Evolutionary conservation across 2,113 vertebrate species (phyloP).

Genomic region (Amphiprion percula): DNA sequence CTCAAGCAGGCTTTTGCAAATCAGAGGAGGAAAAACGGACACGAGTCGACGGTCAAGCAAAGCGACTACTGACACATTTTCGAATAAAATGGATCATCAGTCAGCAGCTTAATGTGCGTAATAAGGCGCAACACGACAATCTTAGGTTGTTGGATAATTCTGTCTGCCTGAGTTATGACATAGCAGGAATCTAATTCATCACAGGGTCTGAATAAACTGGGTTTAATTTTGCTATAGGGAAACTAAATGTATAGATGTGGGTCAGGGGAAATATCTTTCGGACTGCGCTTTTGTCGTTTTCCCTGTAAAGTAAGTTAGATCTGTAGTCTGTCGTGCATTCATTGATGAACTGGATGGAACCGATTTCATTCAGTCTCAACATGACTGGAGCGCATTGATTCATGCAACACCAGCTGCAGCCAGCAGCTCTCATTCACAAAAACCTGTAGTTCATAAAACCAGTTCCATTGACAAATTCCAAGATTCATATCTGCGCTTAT

Average conservation of each 20-base stretch:
- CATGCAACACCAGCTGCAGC: slow-evolving; percentile 53
- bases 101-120: background rate
- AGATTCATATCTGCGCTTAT: background rate
- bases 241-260: slow-evolving; percentile 1
- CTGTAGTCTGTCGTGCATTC: slow-evolving; percentile 4
- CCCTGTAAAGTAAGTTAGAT: slow-evolving; percentile 36
- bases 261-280: slow-evolving; percentile 24
- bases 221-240: background rate
- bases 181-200: background rate
- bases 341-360: slow-evolving; percentile 41
- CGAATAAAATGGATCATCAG: too few relatives aligned
- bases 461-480: slow-evolving; percentile 60
- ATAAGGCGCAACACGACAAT: background rate
- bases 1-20: slow-evolving; percentile 51
- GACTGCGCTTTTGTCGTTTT: slow-evolving; percentile 4
- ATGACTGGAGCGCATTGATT: slow-evolving; percentile 69
- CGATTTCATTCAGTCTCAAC: slow-evolving; percentile 52
- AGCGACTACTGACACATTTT: background rate
- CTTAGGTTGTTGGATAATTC: background rate
- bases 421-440: slow-evolving; percentile 73
- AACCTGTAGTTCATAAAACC: slow-evolving; percentile 55
- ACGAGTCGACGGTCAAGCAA: background rate
- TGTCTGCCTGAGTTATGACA: background rate
- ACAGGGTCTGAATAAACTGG: background rate
- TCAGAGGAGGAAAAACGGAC: background rate